phyloP scores from a whole-genome alignment of 2,797 vertebrate genomes.

The Pogonophryne albipinna region DNA sequence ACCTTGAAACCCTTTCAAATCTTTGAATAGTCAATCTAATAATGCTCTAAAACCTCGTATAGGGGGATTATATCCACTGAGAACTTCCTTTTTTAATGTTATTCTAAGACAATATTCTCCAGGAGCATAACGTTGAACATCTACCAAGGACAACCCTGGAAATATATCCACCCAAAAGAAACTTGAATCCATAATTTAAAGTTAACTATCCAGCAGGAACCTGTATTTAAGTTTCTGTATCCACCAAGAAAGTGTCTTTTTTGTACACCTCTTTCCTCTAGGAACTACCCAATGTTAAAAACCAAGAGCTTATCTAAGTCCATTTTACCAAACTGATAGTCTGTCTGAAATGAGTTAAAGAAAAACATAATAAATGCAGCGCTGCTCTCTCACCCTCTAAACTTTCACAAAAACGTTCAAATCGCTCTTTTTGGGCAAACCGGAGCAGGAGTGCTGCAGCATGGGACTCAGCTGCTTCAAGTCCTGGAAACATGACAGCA shows the following conservation, averaged over 20 bases:
- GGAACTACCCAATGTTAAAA: background rate
- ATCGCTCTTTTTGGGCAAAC: constrained; percentile 13
- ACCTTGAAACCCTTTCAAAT: background rate
- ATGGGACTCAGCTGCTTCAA: constrained; percentile 90
- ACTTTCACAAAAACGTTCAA: background rate
- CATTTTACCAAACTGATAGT: background rate
- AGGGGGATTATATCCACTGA: background rate
- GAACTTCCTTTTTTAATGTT: background rate
- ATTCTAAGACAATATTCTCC: background rate
- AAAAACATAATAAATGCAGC: background rate
- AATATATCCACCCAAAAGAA: background rate
- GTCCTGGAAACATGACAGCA: constrained; percentile 86
- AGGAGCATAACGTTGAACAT: background rate
- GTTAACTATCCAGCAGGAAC: background rate
- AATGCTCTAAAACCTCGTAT: background rate
- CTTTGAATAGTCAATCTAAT: background rate
- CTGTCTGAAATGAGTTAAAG: background rate
- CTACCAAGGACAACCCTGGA: background rate
- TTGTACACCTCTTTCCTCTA: background rate
- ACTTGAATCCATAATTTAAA: background rate
- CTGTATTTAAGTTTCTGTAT: background rate
- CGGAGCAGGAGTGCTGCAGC: constrained; percentile 66
- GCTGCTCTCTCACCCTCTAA: background rate
- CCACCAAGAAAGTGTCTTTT: background rate
- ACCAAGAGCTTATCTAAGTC: background rate